Percentiles rank a stretch among this genome's conserved stretches.
These are phyloP conservation scores for Lepidothrix coronata DNA, from an alignment of 2,113 vertebrate genomes.

Conservation along the genomic window DNA sequence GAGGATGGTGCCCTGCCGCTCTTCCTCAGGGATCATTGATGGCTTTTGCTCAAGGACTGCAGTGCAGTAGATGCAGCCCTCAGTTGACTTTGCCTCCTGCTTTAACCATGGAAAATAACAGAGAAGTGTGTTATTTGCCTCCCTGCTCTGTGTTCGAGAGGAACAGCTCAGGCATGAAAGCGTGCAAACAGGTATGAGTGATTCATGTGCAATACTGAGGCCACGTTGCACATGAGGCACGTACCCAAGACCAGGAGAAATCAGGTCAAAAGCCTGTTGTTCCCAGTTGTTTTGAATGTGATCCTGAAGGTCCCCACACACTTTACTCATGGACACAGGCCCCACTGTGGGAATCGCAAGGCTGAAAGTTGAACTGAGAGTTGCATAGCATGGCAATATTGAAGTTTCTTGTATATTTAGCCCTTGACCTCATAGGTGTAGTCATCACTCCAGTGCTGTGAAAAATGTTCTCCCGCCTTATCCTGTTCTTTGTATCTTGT, in stretches of 20 bases:
- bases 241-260: not conserved
- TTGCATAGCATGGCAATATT: not conserved
- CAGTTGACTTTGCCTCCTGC: not conserved
- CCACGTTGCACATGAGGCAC: accelerated
- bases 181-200: not conserved
- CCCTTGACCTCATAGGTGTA: not conserved
- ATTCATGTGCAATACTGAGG: accelerated
- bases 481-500: not conserved
- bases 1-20: not conserved
- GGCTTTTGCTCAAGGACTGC: not conserved
- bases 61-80: not conserved
- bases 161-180: not conserved
- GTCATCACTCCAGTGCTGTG: not conserved
- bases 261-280: not conserved
- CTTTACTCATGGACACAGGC: not conserved
- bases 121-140: not conserved
- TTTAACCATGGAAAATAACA: not conserved
- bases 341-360: not conserved
- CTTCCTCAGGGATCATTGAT: not conserved
- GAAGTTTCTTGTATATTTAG: not conserved
- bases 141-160: not conserved
- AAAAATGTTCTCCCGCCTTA: not conserved
- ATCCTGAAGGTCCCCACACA: not conserved
- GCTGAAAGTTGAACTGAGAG: not conserved
- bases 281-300: not conserved